These are phyloP conservation scores for Drusus annulatus DNA, from an alignment of 1,140 invertebrate species.

Conservation along the genomic window DNA sequence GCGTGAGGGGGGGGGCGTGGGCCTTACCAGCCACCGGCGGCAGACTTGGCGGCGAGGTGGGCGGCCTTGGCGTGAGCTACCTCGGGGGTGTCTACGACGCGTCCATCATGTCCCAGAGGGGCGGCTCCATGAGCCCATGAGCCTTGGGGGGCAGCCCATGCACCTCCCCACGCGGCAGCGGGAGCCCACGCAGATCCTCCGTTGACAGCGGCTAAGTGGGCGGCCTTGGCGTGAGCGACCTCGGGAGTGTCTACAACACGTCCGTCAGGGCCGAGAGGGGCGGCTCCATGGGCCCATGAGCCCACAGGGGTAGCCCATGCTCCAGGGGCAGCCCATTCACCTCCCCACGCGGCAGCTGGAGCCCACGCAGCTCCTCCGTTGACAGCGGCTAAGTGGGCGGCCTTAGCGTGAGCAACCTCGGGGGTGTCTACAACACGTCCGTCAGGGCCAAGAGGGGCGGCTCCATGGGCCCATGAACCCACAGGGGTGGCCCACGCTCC, in stretches of 20 bases:
- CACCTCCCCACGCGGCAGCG: background rate
- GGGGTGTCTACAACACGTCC: conserved; percentile 60
- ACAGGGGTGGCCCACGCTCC: conserved; percentile 29
- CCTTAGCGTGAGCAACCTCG: conserved; percentile 55
- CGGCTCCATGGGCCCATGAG: conserved; percentile 11
- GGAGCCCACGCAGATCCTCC: no score
- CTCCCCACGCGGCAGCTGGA: background rate
- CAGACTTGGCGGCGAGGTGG: no score
- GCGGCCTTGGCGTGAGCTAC: no score
- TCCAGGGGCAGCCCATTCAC: conserved; percentile 2
- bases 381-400: conserved; percentile 40
- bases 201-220: conserved; percentile 61
- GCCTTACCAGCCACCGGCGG: no score
- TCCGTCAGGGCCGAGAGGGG: conserved; percentile 59
- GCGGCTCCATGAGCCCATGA: no score
- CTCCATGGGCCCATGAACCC: conserved; percentile 24
- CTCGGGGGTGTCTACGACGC: no score
- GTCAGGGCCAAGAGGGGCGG: conserved; percentile 49
- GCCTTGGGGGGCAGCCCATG: no score
- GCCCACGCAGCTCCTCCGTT: conserved; percentile 18
- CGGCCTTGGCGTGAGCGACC: conserved; percentile 69
- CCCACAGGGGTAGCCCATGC: conserved; percentile 57
- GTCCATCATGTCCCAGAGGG: no score
- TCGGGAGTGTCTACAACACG: conserved; percentile 59
- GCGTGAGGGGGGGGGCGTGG: no score